Evolutionary conservation across 2,113 vertebrate genomes (phyloP).

Genomic region (Prionailurus bengalensis): DNA sequence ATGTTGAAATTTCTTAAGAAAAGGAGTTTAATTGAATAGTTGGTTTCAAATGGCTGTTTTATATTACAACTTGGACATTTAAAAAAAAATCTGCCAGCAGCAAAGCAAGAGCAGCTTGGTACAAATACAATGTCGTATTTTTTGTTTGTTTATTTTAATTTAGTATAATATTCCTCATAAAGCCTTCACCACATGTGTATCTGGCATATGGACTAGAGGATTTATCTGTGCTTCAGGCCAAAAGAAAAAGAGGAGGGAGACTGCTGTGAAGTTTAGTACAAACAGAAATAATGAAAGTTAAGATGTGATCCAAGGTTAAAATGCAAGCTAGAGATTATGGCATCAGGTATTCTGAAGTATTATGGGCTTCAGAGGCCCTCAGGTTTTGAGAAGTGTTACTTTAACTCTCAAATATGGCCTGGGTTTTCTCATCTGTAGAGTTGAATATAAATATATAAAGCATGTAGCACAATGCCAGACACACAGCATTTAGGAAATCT

Average conservation of each 20-base stretch:
- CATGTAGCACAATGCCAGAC: background rate
- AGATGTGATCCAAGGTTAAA: constrained; percentile 57
- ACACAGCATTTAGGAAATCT: background rate
- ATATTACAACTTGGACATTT: background rate
- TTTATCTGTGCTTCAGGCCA: constrained; percentile 66
- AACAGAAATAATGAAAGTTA: constrained; percentile 65
- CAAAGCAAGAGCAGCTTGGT: constrained; percentile 68
- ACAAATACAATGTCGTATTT: constrained; percentile 52
- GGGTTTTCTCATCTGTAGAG: background rate
- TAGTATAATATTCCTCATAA: constrained; percentile 65
- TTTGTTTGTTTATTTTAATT: constrained; percentile 75
- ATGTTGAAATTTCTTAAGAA: constrained; percentile 53
- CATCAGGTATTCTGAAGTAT: background rate
- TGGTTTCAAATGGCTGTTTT: constrained; percentile 4
- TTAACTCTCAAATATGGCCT: background rate
- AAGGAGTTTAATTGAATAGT: constrained; percentile 68
- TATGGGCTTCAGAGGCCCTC: background rate
- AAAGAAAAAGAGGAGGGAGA: constrained; percentile 36
- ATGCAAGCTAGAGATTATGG: constrained; percentile 25
- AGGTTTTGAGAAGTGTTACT: background rate
- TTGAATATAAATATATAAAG: background rate
- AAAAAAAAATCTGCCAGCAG: constrained; percentile 67
- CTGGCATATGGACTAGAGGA: constrained; percentile 62
- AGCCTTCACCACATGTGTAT: constrained; percentile 15
- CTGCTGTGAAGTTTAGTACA: constrained; percentile 58